Percentiles rank a stretch among this genome's conserved stretches.
phyloP scores from a whole-genome alignment of 2,113 vertebrate species.

The Saguinus imperator region DNA sequence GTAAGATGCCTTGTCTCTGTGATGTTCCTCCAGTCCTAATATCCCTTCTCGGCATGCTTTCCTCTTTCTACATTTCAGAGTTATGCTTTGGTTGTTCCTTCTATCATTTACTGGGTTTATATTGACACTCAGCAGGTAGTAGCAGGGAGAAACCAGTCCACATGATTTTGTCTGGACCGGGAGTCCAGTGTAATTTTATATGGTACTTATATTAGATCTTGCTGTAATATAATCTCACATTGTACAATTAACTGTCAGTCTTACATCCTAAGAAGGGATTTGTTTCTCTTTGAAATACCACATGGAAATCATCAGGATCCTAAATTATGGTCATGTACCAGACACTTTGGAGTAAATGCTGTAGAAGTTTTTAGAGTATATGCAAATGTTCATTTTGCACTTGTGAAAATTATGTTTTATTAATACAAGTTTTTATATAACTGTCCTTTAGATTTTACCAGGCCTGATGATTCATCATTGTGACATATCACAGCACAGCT shows the following conservation, averaged over 20 bases:
- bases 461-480: conserved; percentile 71
- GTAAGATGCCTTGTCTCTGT: too few species aligned
- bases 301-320: background rate
- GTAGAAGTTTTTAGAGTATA: background rate
- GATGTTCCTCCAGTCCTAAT: background rate
- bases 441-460: conserved; percentile 71
- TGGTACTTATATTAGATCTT: background rate
- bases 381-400: conserved; percentile 46
- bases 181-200: background rate
- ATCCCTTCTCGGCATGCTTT: background rate
- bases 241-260: background rate
- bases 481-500: conserved; percentile 76
- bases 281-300: background rate
- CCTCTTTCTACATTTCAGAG: background rate
- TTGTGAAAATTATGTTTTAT: conserved; percentile 70
- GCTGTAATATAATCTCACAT: background rate
- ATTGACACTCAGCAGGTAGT: background rate
- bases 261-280: background rate
- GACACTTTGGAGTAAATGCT: background rate
- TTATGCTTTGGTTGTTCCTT: background rate
- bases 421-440: conserved; percentile 73
- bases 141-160: background rate
- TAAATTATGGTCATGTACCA: background rate
- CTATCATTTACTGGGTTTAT: background rate
- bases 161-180: background rate